Evolutionary conservation across 2,113 vertebrate genomes (phyloP), one percentile per base, ranked within the genome.

Genomic region (Pollachius pollachius): DNA sequence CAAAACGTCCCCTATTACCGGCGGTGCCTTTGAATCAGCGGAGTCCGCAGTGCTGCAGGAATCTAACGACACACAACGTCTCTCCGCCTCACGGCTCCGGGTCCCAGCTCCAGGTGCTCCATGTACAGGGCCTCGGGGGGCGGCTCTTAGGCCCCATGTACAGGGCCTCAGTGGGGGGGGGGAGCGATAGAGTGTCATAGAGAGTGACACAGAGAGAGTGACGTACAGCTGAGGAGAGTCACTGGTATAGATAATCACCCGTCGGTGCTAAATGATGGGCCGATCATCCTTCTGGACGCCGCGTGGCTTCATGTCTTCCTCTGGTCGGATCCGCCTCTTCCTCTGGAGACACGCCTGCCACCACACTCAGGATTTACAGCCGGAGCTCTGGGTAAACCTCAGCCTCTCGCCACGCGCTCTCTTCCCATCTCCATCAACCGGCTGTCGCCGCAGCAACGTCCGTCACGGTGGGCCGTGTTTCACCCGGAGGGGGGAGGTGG

Each of bases 11-110:
- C 72, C 80, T 77, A 83, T 84, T 82, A 75, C 72, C 67, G 76
- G 63, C 66, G 21, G 70, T 83, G 80, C 69, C 65, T 87, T 86
- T 87, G 82, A 81, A 81, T 86, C 86, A 86, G 82, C 82, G 81
- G 75, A 81, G 77, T 82, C 77, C 34, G 57, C 4, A 68, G 52
- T 48, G 71, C 84, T 79, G 79, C 72, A 78, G 83, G 85, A 87
- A 88, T 88, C 79, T 87, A 86, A 90, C 84, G 85, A 83, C 81
- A 81, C 69, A 81, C 80, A 72, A 56, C 79, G 87, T 86, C 81
- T 63, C 85, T 84, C 85, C 82, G 71, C 81, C 84, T 87, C 69
- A 80, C 78, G 58, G 23, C 69, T 84, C 67, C 41, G 1, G 17
- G 78, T 75, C 68, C 60, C 18, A 68, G 63, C 81, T 75, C 81